phyloP scores from a whole-genome alignment of 2,888 invertebrate species.

The Nebria salina region DNA sequence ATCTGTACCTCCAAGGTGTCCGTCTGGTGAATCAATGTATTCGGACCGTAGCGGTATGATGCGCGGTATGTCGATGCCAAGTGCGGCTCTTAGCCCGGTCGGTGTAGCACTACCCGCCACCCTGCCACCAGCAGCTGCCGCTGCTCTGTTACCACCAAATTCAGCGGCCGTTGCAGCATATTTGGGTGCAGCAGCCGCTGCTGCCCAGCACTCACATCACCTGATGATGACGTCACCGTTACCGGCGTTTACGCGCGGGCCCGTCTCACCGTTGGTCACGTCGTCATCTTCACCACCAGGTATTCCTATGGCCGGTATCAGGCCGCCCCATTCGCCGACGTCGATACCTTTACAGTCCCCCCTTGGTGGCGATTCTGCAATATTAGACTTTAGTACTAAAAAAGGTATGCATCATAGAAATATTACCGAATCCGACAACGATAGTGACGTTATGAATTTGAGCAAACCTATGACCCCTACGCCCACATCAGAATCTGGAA shows the following conservation, averaged over 20 bases:
- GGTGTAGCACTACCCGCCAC: constrained; percentile 74
- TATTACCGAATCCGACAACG: constrained; percentile 53
- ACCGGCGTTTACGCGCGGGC: constrained; percentile 63
- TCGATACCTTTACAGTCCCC: constrained; percentile 68
- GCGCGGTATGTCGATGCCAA: constrained; percentile 65
- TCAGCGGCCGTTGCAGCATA: constrained; percentile 86
- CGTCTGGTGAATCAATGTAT: constrained; percentile 80
- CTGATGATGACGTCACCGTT: constrained; percentile 74
- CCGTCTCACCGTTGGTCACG: constrained; percentile 75
- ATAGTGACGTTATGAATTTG: constrained; percentile 76
- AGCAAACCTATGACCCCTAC: constrained; percentile 73
- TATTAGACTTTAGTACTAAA: constrained; percentile 85
- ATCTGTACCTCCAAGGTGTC: constrained; percentile 76
- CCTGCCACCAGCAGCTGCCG: constrained; percentile 72
- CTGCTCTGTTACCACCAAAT: constrained; percentile 77
- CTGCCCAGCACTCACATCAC: constrained; percentile 77
- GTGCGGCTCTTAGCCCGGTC: constrained; percentile 72
- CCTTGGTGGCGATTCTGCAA: constrained; percentile 67
- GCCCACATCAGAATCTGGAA: constrained; percentile 64
- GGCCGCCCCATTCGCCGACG: constrained; percentile 61
- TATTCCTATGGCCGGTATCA: constrained; percentile 61
- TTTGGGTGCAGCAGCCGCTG: constrained; percentile 77
- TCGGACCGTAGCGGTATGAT: constrained; percentile 69
- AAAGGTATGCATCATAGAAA: constrained; percentile 3
- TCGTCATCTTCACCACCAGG: constrained; percentile 71